phyloP scores from a whole-genome alignment of 92 coral and sea anemone species.

The Nematostella vectensis region DNA sequence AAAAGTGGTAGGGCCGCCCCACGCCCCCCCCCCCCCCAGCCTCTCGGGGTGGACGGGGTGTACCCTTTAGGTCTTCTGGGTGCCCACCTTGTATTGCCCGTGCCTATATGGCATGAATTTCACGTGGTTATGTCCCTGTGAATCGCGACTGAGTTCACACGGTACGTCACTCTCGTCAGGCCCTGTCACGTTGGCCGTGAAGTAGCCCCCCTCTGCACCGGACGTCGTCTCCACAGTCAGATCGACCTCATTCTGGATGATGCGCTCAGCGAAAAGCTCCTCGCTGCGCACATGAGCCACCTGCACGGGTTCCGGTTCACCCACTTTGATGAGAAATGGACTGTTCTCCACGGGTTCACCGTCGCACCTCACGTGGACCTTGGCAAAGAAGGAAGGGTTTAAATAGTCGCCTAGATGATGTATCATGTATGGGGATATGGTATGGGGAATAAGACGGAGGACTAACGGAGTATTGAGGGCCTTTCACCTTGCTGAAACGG shows the following conservation, averaged over 20 bases:
- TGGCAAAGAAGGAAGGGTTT: too few relatives aligned
- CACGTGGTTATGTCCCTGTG: slow-evolving; percentile 66
- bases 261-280: slow-evolving; percentile 52
- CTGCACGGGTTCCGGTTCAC: slow-evolving; percentile 48
- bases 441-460: too few relatives aligned
- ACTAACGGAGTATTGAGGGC: too few relatives aligned
- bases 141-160: slow-evolving; percentile 47
- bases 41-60: too few relatives aligned
- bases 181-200: slow-evolving; percentile 63
- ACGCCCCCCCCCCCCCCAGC: too few relatives aligned
- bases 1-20: too few relatives aligned
- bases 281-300: slow-evolving; percentile 58
- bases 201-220: slow-evolving; percentile 58
- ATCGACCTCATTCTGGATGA: slow-evolving; percentile 56
- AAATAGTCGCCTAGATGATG: too few relatives aligned
- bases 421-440: too few relatives aligned
- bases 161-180: slow-evolving; percentile 66
- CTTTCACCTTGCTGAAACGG: too few relatives aligned
- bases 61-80: too few relatives aligned
- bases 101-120: slow-evolving; percentile 61
- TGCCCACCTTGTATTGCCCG: slow-evolving; percentile 73
- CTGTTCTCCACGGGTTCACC: slow-evolving; percentile 85
- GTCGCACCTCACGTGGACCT: slow-evolving; percentile 77
- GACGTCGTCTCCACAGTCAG: slow-evolving; percentile 57
- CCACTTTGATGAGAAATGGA: slow-evolving; percentile 79